Base-by-base conservation (phyloP, 2,113 vertebrate species). In the Percina caprodes region DNA sequence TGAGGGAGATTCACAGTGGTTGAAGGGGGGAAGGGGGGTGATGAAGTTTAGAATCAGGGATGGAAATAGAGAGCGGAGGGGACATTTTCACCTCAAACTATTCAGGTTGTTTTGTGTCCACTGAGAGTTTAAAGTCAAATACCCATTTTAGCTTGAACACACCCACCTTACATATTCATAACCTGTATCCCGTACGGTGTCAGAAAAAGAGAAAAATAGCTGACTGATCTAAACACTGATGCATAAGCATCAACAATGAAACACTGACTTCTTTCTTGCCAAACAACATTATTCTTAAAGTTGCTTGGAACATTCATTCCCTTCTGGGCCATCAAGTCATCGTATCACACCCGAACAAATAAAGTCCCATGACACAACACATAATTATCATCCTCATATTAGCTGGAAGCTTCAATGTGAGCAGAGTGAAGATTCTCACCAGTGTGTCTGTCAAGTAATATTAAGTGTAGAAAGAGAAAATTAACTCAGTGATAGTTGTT, bases 81-180 rank as follows among this genome's bases (percentile, higher is more conserved):
- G 83, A 35, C 77, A 30, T 35, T 79, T 82, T 71, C 42, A 80
- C 19, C 79, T 76, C 16, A 60, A 23, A 49, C 18, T 48, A 33
- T 19, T 39, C 0, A 39, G 39, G 39, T 16, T 7, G 9, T 6
- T 24, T 13, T 46, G 4, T 18, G 30, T 4, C 15, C 0, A 1
- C 4, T 78, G 26, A 51, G 24, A 18, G 24, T 8, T 30, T 2
- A 24, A 46, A 52, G 45, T 19, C 35, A 49, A 63, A 68, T 5
- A 62, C 19, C 24, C 4, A 9, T 19, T 13, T 19, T 13, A 49
- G 2, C 46, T 67, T 21, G 10, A 51, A 67, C 45, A 48, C 12
- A 1, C 21, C 61, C 11, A 3, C 12, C 11, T n/a, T n/a, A 3
- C 11, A 24, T 14, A 46, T 23, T 63, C 6, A 33, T 35, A 6